A percentile compares a stretch with the other conserved stretches of the same genome.
Conservation (phyloP, 2,888 invertebrate genomes). For the Nemotelus nigrinus region DNA sequence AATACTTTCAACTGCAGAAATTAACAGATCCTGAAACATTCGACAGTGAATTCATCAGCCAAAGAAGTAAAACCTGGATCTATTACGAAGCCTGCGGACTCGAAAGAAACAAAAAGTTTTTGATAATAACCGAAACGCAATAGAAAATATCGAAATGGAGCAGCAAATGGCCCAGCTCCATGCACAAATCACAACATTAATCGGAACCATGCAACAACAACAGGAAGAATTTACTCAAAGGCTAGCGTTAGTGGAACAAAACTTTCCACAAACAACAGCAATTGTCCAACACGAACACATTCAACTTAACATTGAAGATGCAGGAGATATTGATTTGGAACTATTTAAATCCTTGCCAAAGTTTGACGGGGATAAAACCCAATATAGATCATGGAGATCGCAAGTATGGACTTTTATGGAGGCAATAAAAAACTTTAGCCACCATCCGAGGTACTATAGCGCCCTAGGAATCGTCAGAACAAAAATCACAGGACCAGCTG, state of each 20-base stretch:
- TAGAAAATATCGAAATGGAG: neutral
- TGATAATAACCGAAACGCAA: neutral
- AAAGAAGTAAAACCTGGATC: neutral
- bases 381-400: constrained; percentile 6
- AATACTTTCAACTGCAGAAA: neutral
- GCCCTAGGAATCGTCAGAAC: neutral
- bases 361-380: neutral
- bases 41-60: neutral
- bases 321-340: no score
- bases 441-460: neutral
- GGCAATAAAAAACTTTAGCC: neutral
- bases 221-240: neutral
- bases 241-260: neutral
- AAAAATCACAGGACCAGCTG: neutral
- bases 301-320: no score
- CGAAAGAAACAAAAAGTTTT: neutral
- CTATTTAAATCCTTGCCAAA: neutral
- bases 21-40: no score
- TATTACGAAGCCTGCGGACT: neutral
- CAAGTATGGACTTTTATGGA: neutral
- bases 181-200: constrained; percentile 1
- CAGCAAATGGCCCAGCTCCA: constrained; percentile 1
- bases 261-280: neutral
- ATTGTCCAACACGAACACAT: no score
- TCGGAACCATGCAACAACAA: constrained; percentile 16